phyloP scores from a whole-genome alignment of 2,888 invertebrate species.

The Lacanobia wlatinum region DNA sequence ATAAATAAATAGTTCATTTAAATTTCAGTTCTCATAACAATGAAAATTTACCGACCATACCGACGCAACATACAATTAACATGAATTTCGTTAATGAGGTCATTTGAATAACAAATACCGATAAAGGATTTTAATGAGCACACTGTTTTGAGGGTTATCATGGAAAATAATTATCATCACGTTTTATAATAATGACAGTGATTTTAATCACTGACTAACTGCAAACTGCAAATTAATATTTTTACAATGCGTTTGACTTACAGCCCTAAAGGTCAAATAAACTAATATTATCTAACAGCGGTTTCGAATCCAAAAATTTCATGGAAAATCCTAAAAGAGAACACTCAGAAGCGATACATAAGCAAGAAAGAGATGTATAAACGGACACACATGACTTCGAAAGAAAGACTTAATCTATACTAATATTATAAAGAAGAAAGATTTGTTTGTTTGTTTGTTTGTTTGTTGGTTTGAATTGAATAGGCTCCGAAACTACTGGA shows the following conservation, averaged over 20 bases:
- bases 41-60: slow-evolving; percentile 28
- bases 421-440: too few species aligned
- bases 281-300: background rate
- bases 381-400: background rate
- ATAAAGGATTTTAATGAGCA: slow-evolving; percentile 49
- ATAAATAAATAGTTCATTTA: background rate
- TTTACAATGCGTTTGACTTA: background rate
- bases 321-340: background rate
- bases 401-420: background rate
- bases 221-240: background rate
- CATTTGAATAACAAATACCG: slow-evolving; percentile 43
- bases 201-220: slow-evolving; percentile 13
- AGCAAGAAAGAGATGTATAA: background rate
- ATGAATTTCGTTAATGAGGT: slow-evolving; percentile 45
- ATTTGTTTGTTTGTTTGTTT: too few species aligned
- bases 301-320: slow-evolving; percentile 1
- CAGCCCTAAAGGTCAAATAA: background rate
- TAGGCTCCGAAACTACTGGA: too few species aligned
- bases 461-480: too few species aligned
- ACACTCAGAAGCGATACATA: background rate
- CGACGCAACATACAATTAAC: slow-evolving; percentile 16
- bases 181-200: slow-evolving; percentile 4
- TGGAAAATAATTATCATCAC: slow-evolving; percentile 14
- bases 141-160: slow-evolving; percentile 18
- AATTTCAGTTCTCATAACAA: slow-evolving; percentile 2